Conservation (phyloP, 1,140 invertebrate genomes). For the Globodera ellingtonae region DNA sequence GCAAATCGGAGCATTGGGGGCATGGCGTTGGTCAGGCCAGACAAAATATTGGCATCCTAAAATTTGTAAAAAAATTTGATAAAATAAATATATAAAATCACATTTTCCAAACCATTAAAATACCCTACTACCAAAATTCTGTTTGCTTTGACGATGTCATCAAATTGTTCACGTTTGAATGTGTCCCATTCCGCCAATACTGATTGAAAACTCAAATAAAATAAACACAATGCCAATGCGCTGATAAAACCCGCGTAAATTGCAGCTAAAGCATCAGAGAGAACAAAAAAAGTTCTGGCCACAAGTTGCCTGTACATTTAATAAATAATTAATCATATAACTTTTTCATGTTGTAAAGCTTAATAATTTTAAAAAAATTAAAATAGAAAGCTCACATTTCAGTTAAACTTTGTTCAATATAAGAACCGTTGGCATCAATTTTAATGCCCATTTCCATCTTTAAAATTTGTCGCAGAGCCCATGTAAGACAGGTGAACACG, state of each 20-base stretch:
- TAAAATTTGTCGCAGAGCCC: background rate
- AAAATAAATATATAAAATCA: background rate
- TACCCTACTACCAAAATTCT: slow-evolving; percentile 12
- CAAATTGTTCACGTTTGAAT: slow-evolving; percentile 18
- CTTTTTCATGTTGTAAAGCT: too few species aligned
- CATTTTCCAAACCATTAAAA: too few species aligned
- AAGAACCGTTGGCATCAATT: background rate
- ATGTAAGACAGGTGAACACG: background rate
- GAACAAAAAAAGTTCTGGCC: background rate
- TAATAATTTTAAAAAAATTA: background rate
- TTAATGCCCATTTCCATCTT: slow-evolving; percentile 9
- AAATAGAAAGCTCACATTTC: background rate
- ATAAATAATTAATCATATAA: too few species aligned
- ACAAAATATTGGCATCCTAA: slow-evolving; percentile 4
- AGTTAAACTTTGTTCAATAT: background rate
- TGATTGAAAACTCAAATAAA: slow-evolving; percentile 16
- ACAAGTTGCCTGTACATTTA: background rate
- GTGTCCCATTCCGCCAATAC: background rate
- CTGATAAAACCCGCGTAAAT: slow-evolving; percentile 8
- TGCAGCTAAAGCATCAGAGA: slow-evolving; percentile 6
- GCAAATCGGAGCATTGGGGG: slow-evolving; percentile 7
- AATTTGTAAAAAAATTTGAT: background rate
- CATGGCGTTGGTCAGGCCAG: background rate
- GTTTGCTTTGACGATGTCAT: background rate
- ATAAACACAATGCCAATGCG: slow-evolving; percentile 13